phyloP scores from a whole-genome alignment of 1,140 invertebrate species.

The Ephestia elutella region DNA sequence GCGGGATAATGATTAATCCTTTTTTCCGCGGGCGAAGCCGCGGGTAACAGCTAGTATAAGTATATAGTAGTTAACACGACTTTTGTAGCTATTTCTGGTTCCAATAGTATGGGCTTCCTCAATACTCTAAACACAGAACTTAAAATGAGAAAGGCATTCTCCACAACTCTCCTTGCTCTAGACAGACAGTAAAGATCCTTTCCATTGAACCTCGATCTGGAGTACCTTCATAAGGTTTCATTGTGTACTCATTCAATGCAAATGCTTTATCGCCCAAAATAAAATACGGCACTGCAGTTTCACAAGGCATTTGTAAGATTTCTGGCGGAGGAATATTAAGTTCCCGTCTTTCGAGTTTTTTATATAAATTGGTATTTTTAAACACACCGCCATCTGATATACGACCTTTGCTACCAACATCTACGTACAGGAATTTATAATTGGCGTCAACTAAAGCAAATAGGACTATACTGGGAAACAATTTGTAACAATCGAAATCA shows the following conservation, averaged over 20 bases:
- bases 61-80: too few species aligned
- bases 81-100: constrained; percentile 10
- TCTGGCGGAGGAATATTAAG: constrained; percentile 16
- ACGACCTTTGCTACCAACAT: constrained; percentile 50
- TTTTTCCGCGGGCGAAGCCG: too few species aligned
- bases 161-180: constrained; percentile 40
- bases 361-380: constrained; percentile 21
- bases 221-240: constrained; percentile 34
- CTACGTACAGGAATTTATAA: constrained; percentile 47
- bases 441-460: constrained; percentile 29
- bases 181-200: constrained; percentile 36
- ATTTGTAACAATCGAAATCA: constrained; percentile 36
- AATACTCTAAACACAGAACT: constrained; percentile 21
- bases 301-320: constrained; percentile 23
- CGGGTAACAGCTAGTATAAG: too few species aligned
- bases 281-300: constrained; percentile 24
- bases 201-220: constrained; percentile 21
- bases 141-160: constrained; percentile 61
- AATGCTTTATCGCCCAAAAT: constrained; percentile 36
- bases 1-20: too few species aligned
- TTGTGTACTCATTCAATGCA: constrained; percentile 28
- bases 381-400: too few species aligned
- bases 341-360: constrained; percentile 30
- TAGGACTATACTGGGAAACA: constrained; percentile 38
- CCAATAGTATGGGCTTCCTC: constrained; percentile 16